Conservation (phyloP, 2,113 vertebrate genomes). For the Dipodomys stephensi region DNA sequence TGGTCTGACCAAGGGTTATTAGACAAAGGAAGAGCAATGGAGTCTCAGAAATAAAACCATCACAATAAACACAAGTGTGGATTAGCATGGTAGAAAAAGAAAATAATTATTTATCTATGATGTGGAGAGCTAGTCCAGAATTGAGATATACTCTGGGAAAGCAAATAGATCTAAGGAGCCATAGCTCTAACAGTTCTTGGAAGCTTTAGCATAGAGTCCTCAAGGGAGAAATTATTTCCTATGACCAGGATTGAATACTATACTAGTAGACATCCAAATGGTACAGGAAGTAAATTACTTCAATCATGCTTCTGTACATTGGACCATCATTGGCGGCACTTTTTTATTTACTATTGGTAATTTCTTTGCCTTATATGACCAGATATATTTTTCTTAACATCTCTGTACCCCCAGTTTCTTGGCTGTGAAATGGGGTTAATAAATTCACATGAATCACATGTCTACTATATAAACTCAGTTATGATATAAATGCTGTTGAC, state of each 20-base stretch:
- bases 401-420: neutral
- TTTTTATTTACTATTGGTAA: neutral
- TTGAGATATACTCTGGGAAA: neutral
- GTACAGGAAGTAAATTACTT: neutral
- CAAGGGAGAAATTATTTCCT: neutral
- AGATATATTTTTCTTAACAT: neutral
- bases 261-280: neutral
- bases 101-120: neutral
- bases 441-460: too few species aligned
- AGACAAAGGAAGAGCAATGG: neutral
- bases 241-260: neutral
- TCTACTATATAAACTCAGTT: neutral
- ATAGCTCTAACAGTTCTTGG: neutral
- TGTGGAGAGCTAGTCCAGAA: neutral
- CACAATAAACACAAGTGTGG: neutral
- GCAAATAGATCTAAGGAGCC: neutral
- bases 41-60: constrained; percentile 36
- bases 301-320: neutral
- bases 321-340: neutral
- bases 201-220: neutral
- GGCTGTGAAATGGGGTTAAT: neutral
- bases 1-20: neutral
- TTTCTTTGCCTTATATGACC: neutral
- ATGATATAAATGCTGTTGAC: neutral
- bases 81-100: neutral